Evolutionary conservation across 2,797 vertebrate species (phyloP), one percentile per base, ranked within the genome.

Genomic region (Loriculus beryllinus): DNA sequence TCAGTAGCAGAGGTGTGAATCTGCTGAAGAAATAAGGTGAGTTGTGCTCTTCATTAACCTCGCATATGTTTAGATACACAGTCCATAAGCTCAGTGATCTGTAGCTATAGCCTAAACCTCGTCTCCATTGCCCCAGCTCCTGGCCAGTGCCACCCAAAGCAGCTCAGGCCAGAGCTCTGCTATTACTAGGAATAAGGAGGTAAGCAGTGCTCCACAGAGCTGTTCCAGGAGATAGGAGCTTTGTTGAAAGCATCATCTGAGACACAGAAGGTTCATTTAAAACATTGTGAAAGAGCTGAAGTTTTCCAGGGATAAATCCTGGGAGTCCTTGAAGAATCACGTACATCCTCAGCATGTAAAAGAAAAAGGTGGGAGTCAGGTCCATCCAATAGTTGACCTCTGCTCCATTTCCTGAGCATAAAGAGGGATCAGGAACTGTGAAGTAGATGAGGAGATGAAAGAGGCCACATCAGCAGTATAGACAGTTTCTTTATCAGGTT

Each of bases 231-330:
- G 52, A 72, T 2, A 0, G 14, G 7, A 85, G 9, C 68, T 87
- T 76, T 74, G 14, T 31, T 35, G 43, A 22, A 94, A 90, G 42
- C 47, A 70, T 56, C 56, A 74, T 82, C 56, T 19, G 15, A 87
- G 62, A 87, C 48, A 56, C 64, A 90, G 33, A 80, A 79, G 13
- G 20, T 60, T 86, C 29, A 82, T 93, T 96, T 83, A 91, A 92
- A 93, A 77, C 43, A 39, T 28, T 77, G 14, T 37, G 10, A 52
- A 89, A 89, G 37, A 60, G 25, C 22, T 70, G 70, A 54, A 71
- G 18, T 67, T 35, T 82, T 74, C 20, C 67, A 70, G 37, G 15
- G 20, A 35, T 28, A 89, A 92, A 67, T 82, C 56, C 82, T 57
- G 35, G 4, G 52, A 86, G 51, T 31, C 48, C 26, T 67, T 91